Evolutionary conservation across 2,888 invertebrate species (phyloP).

Genomic region (Hylaea fasciaria): DNA sequence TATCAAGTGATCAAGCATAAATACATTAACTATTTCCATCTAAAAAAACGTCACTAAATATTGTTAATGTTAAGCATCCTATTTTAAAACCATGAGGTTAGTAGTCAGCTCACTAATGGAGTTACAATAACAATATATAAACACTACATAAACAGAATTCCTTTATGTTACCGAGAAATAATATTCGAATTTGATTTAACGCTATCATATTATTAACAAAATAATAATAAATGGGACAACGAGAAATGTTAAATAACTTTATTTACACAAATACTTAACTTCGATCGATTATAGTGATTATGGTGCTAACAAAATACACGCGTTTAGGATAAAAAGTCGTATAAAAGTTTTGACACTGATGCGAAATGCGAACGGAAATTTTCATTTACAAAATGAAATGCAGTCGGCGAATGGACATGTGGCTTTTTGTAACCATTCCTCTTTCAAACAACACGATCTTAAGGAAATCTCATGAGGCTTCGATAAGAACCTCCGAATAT

Average conservation of each 20-base stretch:
- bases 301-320: conserved; percentile 32
- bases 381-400: conserved; percentile 41
- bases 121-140: conserved; percentile 65
- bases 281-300: conserved; percentile 30
- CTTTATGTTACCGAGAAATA: conserved; percentile 58
- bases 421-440: conserved; percentile 17
- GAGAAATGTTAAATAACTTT: conserved; percentile 69
- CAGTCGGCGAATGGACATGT: conserved; percentile 42
- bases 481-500: conserved; percentile 17
- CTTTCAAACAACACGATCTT: conserved; percentile 28
- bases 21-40: conserved; percentile 27
- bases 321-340: conserved; percentile 47
- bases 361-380: conserved; percentile 43
- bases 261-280: conserved; percentile 73
- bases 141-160: conserved; percentile 59
- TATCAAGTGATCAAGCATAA: conserved; percentile 13
- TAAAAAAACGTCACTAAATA: conserved; percentile 51
- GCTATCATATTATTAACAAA: conserved; percentile 68
- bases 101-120: conserved; percentile 67
- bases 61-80: conserved; percentile 62
- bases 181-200: conserved; percentile 63
- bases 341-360: conserved; percentile 62
- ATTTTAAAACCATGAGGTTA: conserved; percentile 59
- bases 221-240: conserved; percentile 70
- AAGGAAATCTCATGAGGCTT: conserved; percentile 29